Conservation (phyloP, 2,797 vertebrate species). For the Alca torda region DNA sequence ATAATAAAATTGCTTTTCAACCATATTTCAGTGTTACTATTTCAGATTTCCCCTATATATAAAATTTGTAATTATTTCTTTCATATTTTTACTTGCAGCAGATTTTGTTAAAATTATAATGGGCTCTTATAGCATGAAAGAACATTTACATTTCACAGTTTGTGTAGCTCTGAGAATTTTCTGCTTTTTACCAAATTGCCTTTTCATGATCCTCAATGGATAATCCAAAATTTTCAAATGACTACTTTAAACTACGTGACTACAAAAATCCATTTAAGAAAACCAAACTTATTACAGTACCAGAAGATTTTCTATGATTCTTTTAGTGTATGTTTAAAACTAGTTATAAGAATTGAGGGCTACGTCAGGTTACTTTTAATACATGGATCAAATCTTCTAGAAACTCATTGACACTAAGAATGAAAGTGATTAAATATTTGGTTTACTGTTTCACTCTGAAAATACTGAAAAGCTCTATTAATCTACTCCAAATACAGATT, state of each 20-base stretch:
- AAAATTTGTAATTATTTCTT: conserved; percentile 1
- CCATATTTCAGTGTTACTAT: not conserved
- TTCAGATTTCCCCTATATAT: not conserved
- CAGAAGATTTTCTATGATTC: not conserved
- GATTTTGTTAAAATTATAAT: not conserved
- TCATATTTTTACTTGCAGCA: not conserved
- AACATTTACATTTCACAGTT: not conserved
- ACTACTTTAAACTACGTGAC: not conserved
- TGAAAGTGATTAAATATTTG: not conserved
- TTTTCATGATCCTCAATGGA: not conserved
- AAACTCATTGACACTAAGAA: not conserved
- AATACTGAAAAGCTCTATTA: not conserved
- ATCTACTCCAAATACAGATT: not conserved
- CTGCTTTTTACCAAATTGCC: not conserved
- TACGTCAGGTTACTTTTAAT: not conserved
- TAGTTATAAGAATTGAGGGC: not conserved
- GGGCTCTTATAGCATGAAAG: not conserved
- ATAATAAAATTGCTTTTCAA: not conserved
- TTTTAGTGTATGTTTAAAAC: not conserved
- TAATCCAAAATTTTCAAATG: not conserved
- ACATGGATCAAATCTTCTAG: not conserved
- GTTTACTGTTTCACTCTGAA: not conserved
- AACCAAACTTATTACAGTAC: not conserved
- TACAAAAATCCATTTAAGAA: not conserved
- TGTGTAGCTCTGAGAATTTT: not conserved